Base-by-base conservation (phyloP, 2,113 vertebrate genomes). In the Herpailurus yagouaroundi region DNA sequence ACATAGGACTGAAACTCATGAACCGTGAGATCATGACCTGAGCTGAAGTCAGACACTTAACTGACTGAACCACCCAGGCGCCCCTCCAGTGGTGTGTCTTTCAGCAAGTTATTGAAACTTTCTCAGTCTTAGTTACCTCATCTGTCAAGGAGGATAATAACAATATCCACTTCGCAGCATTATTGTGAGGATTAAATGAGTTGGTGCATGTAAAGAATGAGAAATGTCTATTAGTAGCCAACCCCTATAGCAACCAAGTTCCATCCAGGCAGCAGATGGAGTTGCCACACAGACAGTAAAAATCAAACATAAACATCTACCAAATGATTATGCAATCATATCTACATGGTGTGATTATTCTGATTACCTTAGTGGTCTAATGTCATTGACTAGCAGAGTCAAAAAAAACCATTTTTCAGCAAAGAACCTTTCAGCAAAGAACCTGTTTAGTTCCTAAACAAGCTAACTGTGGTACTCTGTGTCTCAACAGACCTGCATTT, bases 351-450 rank as follows among this genome's bases (percentile, higher is more conserved):
- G 81, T 94, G 18, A 31, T 80, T 86, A 57, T 74, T 89, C 66
- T 73, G 29, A 31, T 83, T 64, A 71, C 81, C 64, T 83, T 94
- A 55, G 15, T 79, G 27, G 45, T 29, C 74, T 92, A 38, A 92
- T 66, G 41, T 77, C 57, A 45, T 45, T 77, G 29, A 88, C 68
- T 33, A 92, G 29, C 7, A 77, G 36, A 71, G 23, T 66, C 74
- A 77, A 88, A 87, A 38, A 84, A 88, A 80, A 38, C 18, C 63
- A 77, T 81, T 90, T 96, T 89, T 81, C 31, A 95, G 31, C 15
- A 71, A 96, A 96, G 60, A 90, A 38, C 29, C 2, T 94, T 69
- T 85, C 23, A 95, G 31, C 10, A 71, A 96, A 96, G 71, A 92
- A 45, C 29, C 3, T 92, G 57, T 60, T 69, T n/a, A 16, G 29